Evolutionary conservation across 2,113 vertebrate species (phyloP).

Genomic region (Gymnogyps californianus): DNA sequence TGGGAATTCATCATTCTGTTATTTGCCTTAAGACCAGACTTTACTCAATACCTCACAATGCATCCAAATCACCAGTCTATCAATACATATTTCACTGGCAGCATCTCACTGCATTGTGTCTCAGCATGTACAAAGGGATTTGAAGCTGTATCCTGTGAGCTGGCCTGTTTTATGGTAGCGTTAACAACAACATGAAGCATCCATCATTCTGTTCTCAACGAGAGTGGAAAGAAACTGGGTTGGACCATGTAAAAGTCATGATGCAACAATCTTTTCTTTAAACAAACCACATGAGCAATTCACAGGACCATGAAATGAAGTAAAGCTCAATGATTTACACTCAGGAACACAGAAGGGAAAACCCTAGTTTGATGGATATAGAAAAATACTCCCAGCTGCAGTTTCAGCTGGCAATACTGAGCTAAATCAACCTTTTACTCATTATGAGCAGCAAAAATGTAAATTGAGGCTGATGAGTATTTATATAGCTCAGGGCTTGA

Average conservation of each 20-base stretch:
- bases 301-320: neutral
- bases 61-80: neutral
- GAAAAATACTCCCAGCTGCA: neutral
- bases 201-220: neutral
- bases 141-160: neutral
- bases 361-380: neutral
- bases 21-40: neutral
- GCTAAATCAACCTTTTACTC: slow-evolving; percentile 5
- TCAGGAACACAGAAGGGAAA: neutral
- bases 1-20: neutral
- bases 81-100: neutral
- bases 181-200: neutral
- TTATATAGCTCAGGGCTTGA: slow-evolving; percentile 9
- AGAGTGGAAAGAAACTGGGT: neutral
- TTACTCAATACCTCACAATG: neutral
- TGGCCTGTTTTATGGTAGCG: neutral
- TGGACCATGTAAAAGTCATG: neutral
- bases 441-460: neutral
- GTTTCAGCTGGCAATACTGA: neutral
- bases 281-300: neutral
- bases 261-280: neutral
- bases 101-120: neutral
- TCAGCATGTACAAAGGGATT: neutral
- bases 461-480: neutral
- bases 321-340: neutral